Evolutionary conservation across 92 coral and sea anemone genomes (phyloP), one percentile per base, ranked within the genome.

Genomic region (Palythoa caribaeorum): DNA sequence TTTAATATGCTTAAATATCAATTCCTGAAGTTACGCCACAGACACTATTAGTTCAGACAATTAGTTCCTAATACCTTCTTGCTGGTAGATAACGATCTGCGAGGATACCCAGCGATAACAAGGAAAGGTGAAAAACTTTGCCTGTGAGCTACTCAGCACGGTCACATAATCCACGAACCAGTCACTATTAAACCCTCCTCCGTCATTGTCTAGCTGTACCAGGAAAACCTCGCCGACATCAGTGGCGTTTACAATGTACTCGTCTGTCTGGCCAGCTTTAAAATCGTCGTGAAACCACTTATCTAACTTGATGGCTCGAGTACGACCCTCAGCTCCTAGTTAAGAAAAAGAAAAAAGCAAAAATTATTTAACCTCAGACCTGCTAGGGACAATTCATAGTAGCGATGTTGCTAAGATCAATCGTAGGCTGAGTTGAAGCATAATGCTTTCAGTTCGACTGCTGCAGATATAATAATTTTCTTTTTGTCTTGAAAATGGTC

Each of bases 221-320:
- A 91, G 76, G 66, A 92, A 55, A 65, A 92, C 80, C 38, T 92
- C 95, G 6, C 97, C 97, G 37, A 94, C 95, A 53, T 94, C 94
- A 62, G 89, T 80, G 51, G 88, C 92, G 54, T 89, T 80, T 62
- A 92, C 83, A 14, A 72, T 15, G 86, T 94, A 94, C 39, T 90
- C 81, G 84, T 94, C 97, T 36, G 73, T 92, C 70, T 92, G 93
- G 14, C 97, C 97, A 2, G 93, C 93, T 79, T 92, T 93, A 15
- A 94, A 94, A 78, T 94, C 97, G 69, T 94, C 75, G 76, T 94
- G 93, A 86, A 92, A 92, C 94, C 97, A 92, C 66, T 90, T 90
- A 83, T 92, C 91, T 62, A 94, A 52, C 40, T 77, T 12, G 51
- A 94, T 51, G 12, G 89, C 77, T 11, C 89, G 85, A 2, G 95